phyloP scores from a whole-genome alignment of 2,888 invertebrate species.

The Epiblema foenella region DNA sequence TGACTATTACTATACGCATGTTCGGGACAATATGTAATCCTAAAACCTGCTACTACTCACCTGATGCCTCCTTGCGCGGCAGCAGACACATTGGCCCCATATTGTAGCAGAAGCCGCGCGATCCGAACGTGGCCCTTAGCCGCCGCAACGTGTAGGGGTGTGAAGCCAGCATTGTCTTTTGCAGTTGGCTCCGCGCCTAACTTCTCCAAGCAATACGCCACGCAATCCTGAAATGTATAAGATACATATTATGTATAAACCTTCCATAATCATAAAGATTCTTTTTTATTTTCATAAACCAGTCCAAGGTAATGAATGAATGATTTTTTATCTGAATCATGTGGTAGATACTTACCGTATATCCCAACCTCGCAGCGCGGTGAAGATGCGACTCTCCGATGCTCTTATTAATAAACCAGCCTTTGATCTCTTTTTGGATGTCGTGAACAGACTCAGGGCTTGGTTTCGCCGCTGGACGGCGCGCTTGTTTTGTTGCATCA shows the following conservation, averaged over 20 bases:
- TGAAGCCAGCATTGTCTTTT: slow-evolving; percentile 96
- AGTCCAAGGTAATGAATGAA: not conserved
- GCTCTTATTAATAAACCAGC: slow-evolving; percentile 97
- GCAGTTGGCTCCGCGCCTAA: slow-evolving; percentile 93
- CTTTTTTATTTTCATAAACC: too few species aligned
- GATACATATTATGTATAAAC: slow-evolving; percentile 20
- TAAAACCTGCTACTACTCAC: slow-evolving; percentile 65
- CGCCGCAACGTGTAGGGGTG: slow-evolving; percentile 96
- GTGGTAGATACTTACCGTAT: slow-evolving; percentile 87
- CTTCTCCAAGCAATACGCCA: slow-evolving; percentile 95
- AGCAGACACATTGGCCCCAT: slow-evolving; percentile 96
- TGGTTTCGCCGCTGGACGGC: slow-evolving; percentile 79
- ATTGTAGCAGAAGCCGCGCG: slow-evolving; percentile 92
- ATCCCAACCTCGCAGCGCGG: slow-evolving; percentile 94
- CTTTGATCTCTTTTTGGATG: slow-evolving; percentile 93
- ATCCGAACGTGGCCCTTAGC: slow-evolving; percentile 94
- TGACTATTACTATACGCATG: not conserved
- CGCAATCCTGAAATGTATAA: slow-evolving; percentile 88
- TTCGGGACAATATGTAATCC: not conserved
- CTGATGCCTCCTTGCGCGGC: slow-evolving; percentile 96
- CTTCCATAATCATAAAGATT: too few species aligned
- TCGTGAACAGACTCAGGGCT: slow-evolving; percentile 89
- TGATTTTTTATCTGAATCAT: not conserved
- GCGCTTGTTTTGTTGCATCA: slow-evolving; percentile 72
- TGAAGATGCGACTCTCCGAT: slow-evolving; percentile 97